A percentile compares a stretch with the other conserved stretches of the same genome.
Conservation (phyloP, 2,888 invertebrate species). For the Pachydiplax longipennis region DNA sequence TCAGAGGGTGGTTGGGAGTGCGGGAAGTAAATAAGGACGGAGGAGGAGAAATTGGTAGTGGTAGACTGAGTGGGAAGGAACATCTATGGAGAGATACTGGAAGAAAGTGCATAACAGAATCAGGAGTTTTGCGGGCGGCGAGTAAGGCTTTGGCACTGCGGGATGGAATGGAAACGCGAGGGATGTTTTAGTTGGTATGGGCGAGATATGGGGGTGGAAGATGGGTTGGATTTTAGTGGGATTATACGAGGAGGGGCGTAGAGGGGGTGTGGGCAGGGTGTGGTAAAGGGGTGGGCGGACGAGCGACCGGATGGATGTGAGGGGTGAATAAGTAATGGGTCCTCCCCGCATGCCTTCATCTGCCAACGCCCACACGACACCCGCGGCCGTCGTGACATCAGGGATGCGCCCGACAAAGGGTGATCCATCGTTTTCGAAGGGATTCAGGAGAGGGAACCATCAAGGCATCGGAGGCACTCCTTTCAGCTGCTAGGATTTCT, state of each 20-base stretch:
- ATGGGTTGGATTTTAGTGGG: constrained; percentile 2
- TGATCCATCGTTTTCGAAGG: constrained; percentile 28
- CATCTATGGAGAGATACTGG: background rate
- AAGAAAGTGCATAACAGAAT: constrained; percentile 1
- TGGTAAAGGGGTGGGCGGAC: background rate
- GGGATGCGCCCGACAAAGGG: constrained; percentile 35
- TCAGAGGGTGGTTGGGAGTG: too few relatives aligned
- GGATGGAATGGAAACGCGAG: constrained; percentile 14
- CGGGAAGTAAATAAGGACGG: background rate
- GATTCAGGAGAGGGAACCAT: background rate
- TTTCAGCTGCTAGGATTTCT: background rate
- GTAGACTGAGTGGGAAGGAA: background rate
- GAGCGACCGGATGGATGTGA: constrained; percentile 28
- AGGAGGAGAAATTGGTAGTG: background rate
- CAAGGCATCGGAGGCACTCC: background rate
- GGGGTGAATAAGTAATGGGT: constrained; percentile 43
- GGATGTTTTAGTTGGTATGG: constrained; percentile 1
- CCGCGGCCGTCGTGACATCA: background rate
- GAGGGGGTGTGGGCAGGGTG: background rate
- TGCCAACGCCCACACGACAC: constrained; percentile 27
- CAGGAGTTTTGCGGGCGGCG: background rate
- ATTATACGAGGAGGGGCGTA: background rate
- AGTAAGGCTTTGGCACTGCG: background rate
- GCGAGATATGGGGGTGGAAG: background rate
- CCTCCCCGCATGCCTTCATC: constrained; percentile 30